phyloP scores from a whole-genome alignment of 2,797 vertebrate genomes.

The Salmo trutta region DNA sequence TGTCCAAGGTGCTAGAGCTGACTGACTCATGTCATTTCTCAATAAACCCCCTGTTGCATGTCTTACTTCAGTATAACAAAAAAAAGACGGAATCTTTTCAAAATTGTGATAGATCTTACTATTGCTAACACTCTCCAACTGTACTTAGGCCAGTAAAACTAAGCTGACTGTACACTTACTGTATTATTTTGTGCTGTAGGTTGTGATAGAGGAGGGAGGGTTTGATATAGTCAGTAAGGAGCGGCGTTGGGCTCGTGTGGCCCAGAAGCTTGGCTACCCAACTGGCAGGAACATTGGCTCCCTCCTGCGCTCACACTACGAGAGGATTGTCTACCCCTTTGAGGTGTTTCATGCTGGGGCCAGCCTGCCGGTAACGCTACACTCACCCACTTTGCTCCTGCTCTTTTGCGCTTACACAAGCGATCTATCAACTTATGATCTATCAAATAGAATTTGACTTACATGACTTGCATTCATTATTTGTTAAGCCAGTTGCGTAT shows the following conservation, averaged over 20 bases:
- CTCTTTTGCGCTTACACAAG: neutral
- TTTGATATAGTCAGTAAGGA: slow-evolving; percentile 94
- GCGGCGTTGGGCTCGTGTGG: slow-evolving; percentile 91
- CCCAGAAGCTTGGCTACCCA: slow-evolving; percentile 91
- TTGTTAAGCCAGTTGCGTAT: neutral
- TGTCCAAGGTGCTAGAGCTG: slow-evolving; percentile 80
- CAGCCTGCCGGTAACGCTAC: slow-evolving; percentile 82
- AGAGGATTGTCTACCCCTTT: slow-evolving; percentile 94
- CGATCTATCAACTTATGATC: neutral
- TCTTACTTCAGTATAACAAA: neutral
- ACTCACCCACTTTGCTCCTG: slow-evolving; percentile 1
- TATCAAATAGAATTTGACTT: too few relatives aligned
- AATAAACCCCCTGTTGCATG: neutral
- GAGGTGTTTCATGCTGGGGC: slow-evolving; percentile 95
- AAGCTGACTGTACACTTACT: neutral
- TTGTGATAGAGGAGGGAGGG: slow-evolving; percentile 91
- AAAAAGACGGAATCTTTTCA: too few relatives aligned
- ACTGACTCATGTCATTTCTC: neutral
- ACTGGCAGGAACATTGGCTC: slow-evolving; percentile 95
- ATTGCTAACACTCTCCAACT: neutral
- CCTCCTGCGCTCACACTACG: slow-evolving; percentile 92
- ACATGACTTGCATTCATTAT: neutral
- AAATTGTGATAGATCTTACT: neutral
- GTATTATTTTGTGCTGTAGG: slow-evolving; percentile 64
- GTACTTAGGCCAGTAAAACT: neutral